phyloP scores from a whole-genome alignment of 2,888 invertebrate species.

The Patella depressa region DNA sequence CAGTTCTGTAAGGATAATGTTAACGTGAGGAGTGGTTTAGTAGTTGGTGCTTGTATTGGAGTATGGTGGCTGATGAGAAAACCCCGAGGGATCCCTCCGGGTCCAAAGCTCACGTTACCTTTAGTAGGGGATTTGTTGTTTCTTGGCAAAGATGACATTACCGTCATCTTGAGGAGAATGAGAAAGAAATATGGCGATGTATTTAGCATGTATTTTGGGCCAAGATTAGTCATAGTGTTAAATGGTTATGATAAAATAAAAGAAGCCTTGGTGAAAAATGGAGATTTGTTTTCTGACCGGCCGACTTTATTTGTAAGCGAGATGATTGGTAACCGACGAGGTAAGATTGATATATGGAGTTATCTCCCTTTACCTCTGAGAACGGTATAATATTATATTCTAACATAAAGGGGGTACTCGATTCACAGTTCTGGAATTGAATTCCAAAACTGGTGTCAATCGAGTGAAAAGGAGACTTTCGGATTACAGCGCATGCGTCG shows the following conservation, averaged over 20 bases:
- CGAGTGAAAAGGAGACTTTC: too few relatives aligned
- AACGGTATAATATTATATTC: too few relatives aligned
- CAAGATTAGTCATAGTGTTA: slow-evolving; percentile 41
- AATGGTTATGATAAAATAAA: slow-evolving; percentile 43
- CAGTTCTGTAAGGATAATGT: not conserved
- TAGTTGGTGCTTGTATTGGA: not conserved
- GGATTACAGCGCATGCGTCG: too few relatives aligned
- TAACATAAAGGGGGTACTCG: too few relatives aligned
- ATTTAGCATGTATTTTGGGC: slow-evolving; percentile 43
- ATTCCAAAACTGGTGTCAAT: too few relatives aligned
- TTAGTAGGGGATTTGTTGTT: slow-evolving; percentile 5
- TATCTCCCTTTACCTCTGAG: too few relatives aligned
- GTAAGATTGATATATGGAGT: slow-evolving; percentile 10
- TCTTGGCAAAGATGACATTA: slow-evolving; percentile 24
- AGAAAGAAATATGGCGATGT: slow-evolving; percentile 46
- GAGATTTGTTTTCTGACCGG: slow-evolving; percentile 40
- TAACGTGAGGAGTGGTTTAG: not conserved
- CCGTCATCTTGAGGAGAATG: slow-evolving; percentile 35
- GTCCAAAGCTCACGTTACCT: slow-evolving; percentile 14
- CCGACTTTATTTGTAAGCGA: slow-evolving; percentile 33
- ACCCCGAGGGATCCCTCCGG: slow-evolving; percentile 14
- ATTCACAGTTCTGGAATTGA: too few relatives aligned
- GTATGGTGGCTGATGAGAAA: slow-evolving; percentile 1
- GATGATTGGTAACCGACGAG: slow-evolving; percentile 9
- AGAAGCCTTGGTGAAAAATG: slow-evolving; percentile 46